Evolutionary conservation across 2,113 vertebrate genomes (phyloP).

Genomic region (Uropsilus gracilis): DNA sequence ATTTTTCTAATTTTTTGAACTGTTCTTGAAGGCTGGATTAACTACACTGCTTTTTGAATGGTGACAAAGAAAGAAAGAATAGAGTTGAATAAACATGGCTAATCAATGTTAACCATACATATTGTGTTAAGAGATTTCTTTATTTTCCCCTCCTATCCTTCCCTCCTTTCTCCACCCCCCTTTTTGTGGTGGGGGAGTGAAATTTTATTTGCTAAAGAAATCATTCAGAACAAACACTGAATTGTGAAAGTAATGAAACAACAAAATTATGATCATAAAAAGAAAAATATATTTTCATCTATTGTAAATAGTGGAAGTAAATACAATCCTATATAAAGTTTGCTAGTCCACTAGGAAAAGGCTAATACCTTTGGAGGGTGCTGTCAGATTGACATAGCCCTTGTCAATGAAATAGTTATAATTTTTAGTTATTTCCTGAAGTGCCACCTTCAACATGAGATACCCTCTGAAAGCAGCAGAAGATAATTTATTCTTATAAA

Average conservation of each 20-base stretch:
- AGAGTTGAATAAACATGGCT: slow-evolving; percentile 17
- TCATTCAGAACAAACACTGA: not conserved
- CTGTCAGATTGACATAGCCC: not conserved
- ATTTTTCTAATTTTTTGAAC: slow-evolving; percentile 19
- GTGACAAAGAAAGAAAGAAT: not conserved
- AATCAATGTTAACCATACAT: not conserved
- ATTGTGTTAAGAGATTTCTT: not conserved
- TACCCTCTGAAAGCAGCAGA: not conserved
- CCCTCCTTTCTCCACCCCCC: not conserved
- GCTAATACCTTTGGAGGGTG: not conserved
- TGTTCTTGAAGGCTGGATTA: slow-evolving; percentile 10
- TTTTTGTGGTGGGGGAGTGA: not conserved
- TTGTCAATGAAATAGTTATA: not conserved
- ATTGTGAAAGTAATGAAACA: slow-evolving; percentile 17
- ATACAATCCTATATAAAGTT: not conserved
- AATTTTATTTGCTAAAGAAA: slow-evolving; percentile 40
- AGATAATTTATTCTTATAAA: not conserved
- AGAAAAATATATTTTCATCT: not conserved
- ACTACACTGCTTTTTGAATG: not conserved
- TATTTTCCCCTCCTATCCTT: accelerated
- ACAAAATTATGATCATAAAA: slow-evolving; percentile 17
- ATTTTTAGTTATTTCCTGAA: not conserved
- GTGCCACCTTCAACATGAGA: not conserved
- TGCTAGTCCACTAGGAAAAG: not conserved
- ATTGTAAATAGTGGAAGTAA: not conserved